These are phyloP conservation scores for Isichthys henryi DNA, from an alignment of 2,113 vertebrate species.

Conservation along the genomic window DNA sequence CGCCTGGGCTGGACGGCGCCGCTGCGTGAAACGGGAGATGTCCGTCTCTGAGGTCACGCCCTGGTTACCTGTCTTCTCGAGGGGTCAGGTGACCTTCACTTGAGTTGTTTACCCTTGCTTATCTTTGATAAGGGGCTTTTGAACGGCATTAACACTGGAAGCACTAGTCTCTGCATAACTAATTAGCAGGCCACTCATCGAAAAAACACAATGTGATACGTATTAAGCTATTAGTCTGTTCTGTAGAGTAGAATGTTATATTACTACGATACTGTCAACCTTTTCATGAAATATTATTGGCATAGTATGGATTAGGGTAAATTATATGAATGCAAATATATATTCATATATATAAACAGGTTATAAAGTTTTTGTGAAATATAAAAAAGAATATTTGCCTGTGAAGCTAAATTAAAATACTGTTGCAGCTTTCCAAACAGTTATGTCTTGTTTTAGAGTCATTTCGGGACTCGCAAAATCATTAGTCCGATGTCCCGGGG, in stretches of 20 bases:
- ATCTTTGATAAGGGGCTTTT: constrained; percentile 26
- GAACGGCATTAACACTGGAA: neutral
- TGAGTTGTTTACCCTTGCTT: constrained; percentile 62
- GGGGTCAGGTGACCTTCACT: constrained; percentile 57
- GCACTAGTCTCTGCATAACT: neutral
- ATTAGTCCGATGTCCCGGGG: neutral
- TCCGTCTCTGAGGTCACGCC: constrained; percentile 56
- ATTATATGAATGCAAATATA: neutral
- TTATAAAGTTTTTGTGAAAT: neutral
- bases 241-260: neutral
- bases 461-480: neutral
- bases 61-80: constrained; percentile 55
- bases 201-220: neutral
- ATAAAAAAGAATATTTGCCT: neutral
- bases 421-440: neutral
- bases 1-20: neutral
- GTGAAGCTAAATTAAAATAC: neutral
- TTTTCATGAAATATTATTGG: neutral
- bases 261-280: neutral
- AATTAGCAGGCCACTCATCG: neutral
- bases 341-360: neutral
- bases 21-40: constrained; percentile 45
- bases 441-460: neutral
- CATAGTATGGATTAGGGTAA: neutral
- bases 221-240: neutral